phyloP scores from a whole-genome alignment of 2,797 vertebrate species.

The Rhynchotus rufescens region DNA sequence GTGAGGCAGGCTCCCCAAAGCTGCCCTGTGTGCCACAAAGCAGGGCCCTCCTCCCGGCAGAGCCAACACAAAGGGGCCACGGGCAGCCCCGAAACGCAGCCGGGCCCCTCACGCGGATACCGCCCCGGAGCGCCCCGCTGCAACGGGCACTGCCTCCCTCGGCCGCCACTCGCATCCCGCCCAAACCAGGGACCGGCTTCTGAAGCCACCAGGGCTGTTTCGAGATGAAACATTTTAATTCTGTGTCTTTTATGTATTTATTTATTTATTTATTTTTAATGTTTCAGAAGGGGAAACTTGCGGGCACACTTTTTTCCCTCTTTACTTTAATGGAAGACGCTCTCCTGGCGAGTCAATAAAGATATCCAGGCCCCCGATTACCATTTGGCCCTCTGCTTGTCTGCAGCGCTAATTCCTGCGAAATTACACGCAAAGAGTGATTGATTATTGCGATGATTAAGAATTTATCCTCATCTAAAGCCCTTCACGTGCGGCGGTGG shows the following conservation, averaged over 20 bases:
- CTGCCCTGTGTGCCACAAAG: neutral
- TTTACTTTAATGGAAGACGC: neutral
- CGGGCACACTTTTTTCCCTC: neutral
- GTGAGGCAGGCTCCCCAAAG: neutral
- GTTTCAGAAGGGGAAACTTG: conserved; percentile 1
- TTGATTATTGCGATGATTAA: conserved; percentile 69
- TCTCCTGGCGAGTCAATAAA: conserved; percentile 57
- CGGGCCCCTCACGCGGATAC: neutral
- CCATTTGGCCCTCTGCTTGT: conserved; percentile 49
- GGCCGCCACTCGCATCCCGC: neutral
- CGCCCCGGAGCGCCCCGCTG: too few relatives aligned
- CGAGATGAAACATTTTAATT: neutral
- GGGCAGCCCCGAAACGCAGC: neutral
- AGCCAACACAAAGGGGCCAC: neutral
- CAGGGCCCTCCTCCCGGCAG: neutral
- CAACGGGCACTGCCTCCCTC: neutral
- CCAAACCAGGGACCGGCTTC: neutral
- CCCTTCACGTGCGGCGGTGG: conserved; percentile 46
- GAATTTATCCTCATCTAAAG: conserved; percentile 71
- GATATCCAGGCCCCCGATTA: conserved; percentile 55
- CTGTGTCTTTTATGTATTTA: neutral
- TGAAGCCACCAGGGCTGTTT: neutral
- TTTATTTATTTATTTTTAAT: neutral
- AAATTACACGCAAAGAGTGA: conserved; percentile 65
- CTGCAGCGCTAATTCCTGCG: conserved; percentile 62